Conservation (phyloP, 1,140 invertebrate genomes). For the Listronotus bonariensis region DNA sequence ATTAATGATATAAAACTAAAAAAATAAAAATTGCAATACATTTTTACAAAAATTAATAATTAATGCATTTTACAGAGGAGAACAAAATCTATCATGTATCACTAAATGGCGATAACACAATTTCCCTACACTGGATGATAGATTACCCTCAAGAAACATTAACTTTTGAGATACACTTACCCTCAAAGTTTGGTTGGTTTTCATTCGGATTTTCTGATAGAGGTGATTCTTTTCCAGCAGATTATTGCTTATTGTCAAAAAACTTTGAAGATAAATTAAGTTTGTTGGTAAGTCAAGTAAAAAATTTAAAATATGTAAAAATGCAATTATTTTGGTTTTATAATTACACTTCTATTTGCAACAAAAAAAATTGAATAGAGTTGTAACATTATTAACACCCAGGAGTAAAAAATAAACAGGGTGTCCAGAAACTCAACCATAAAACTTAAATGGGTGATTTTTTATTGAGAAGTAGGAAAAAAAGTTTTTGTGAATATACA, state of each 20-base stretch:
- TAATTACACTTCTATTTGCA: too few relatives aligned
- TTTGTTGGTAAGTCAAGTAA: slow-evolving; percentile 39
- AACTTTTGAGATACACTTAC: slow-evolving; percentile 61
- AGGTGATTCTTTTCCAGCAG: slow-evolving; percentile 75
- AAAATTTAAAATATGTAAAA: background rate
- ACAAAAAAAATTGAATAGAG: too few relatives aligned
- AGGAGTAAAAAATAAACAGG: too few relatives aligned
- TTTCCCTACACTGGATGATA: slow-evolving; percentile 52
- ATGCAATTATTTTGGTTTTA: background rate
- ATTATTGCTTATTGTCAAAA: slow-evolving; percentile 84
- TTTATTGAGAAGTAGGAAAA: too few relatives aligned
- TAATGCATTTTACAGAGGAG: slow-evolving; percentile 16
- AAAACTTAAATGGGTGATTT: too few relatives aligned
- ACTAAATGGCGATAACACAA: slow-evolving; percentile 45
- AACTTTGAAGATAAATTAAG: slow-evolving; percentile 64
- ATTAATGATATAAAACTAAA: too few relatives aligned
- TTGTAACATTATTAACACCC: too few relatives aligned
- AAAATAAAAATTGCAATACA: too few relatives aligned
- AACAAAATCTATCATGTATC: slow-evolving; percentile 47
- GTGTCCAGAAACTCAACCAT: too few relatives aligned
- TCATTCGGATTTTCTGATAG: slow-evolving; percentile 92
- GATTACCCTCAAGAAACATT: slow-evolving; percentile 57
- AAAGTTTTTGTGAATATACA: too few relatives aligned
- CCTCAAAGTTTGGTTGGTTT: slow-evolving; percentile 68
- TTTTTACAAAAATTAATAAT: background rate